Evolutionary conservation across 2,797 vertebrate species (phyloP).

Genomic region (Lindbergichthys nudifrons): DNA sequence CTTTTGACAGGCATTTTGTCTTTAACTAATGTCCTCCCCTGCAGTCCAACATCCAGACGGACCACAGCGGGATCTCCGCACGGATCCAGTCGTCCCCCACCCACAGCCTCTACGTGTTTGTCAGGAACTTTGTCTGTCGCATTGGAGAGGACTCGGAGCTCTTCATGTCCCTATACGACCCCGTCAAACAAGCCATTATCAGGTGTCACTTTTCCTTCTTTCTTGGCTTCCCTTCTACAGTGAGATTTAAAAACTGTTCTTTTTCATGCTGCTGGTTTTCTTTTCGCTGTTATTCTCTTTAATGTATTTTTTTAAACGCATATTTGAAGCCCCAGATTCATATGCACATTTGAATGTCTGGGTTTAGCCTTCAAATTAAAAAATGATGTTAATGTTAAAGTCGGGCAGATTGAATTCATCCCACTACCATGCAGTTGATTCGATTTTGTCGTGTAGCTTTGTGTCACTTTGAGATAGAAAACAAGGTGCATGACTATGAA

Average conservation of each 20-base stretch:
- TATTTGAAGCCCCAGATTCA: not conserved
- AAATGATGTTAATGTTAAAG: not conserved
- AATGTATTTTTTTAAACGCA: no score
- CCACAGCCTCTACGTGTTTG: slow-evolving; percentile 97
- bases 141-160: slow-evolving; percentile 98
- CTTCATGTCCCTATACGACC: slow-evolving; percentile 98
- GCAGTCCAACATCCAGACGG: slow-evolving; percentile 91
- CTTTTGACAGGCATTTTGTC: slow-evolving; percentile 4
- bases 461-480: not conserved
- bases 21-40: slow-evolving; percentile 30
- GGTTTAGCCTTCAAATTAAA: not conserved
- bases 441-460: not conserved
- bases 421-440: not conserved
- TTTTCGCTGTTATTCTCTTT: not conserved
- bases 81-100: slow-evolving; percentile 95
- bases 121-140: slow-evolving; percentile 97
- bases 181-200: slow-evolving; percentile 90
- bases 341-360: not conserved
- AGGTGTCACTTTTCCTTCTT: slow-evolving; percentile 79
- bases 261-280: not conserved
- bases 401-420: not conserved
- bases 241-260: not conserved
- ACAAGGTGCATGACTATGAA: not conserved
- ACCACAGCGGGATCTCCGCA: slow-evolving; percentile 90
- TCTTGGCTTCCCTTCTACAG: not conserved